Evolutionary conservation across 2,888 invertebrate genomes (phyloP).

Genomic region (Proisotoma minuta): DNA sequence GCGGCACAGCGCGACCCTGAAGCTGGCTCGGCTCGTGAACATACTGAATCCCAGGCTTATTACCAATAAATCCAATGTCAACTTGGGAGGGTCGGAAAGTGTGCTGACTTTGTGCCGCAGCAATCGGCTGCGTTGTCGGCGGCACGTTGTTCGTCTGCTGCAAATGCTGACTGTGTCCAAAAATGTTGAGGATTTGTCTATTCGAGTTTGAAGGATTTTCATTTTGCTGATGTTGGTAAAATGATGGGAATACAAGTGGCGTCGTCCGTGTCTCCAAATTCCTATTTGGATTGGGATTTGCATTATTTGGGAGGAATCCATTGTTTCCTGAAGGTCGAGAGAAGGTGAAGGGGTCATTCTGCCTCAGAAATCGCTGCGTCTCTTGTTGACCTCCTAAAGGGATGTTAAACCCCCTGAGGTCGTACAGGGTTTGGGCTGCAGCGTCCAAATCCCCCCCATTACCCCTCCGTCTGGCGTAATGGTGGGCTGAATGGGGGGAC

Average conservation of each 20-base stretch:
- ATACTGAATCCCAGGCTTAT: background rate
- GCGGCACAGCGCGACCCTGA: constrained; percentile 1
- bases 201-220: background rate
- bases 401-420: constrained; percentile 40
- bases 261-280: constrained; percentile 26
- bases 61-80: constrained; percentile 31
- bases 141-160: constrained; percentile 37
- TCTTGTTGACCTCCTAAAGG: constrained; percentile 32
- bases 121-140: background rate
- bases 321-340: constrained; percentile 21
- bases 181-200: constrained; percentile 30
- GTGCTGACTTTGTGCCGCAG: background rate
- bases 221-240: constrained; percentile 34
- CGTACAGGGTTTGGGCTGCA: constrained; percentile 45
- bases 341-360: constrained; percentile 30
- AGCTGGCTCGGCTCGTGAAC: background rate
- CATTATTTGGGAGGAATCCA: constrained; percentile 18
- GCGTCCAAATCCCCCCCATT: constrained; percentile 27
- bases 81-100: constrained; percentile 42
- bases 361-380: constrained; percentile 33
- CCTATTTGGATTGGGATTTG: background rate
- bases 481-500: background rate
- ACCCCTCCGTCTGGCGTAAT: background rate
- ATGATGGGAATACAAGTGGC: constrained; percentile 43
- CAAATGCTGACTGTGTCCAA: constrained; percentile 43